phyloP scores from a whole-genome alignment of 2,113 vertebrate species.

The Channa argus region DNA sequence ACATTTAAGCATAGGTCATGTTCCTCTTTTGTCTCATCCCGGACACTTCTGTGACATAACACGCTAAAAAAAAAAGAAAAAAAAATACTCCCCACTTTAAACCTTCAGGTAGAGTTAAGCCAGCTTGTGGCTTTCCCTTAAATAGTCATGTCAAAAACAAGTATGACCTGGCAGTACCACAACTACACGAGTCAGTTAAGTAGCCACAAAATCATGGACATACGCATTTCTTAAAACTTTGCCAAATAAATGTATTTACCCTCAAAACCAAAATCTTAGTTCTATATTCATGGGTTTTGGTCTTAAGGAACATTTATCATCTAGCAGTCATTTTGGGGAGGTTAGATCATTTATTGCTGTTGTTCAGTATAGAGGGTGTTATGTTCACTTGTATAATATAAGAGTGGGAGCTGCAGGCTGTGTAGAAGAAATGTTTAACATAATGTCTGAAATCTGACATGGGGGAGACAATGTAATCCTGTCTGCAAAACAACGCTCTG shows the following conservation, averaged over 20 bases:
- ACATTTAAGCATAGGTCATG: slow-evolving; percentile 31
- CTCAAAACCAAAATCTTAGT: not conserved
- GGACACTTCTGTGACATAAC: slow-evolving; percentile 44
- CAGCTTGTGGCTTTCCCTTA: slow-evolving; percentile 22
- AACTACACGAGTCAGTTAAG: not conserved
- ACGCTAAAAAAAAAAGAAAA: not conserved
- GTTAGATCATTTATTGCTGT: slow-evolving; percentile 39
- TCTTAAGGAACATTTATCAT: slow-evolving; percentile 30
- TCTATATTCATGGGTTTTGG: slow-evolving; percentile 40
- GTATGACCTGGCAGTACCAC: not conserved
- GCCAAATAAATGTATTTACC: slow-evolving; percentile 18
- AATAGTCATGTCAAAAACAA: not conserved
- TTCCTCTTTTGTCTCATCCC: slow-evolving; percentile 19
- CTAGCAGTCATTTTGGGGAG: slow-evolving; percentile 40
- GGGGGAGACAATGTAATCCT: slow-evolving; percentile 73
- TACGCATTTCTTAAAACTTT: not conserved
- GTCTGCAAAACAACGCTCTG: slow-evolving; percentile 70
- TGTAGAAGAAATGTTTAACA: slow-evolving; percentile 53
- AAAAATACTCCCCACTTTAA: slow-evolving; percentile 3
- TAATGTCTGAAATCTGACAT: slow-evolving; percentile 69
- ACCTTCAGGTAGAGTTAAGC: slow-evolving; percentile 3
- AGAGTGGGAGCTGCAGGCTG: slow-evolving; percentile 32
- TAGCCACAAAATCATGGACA: slow-evolving; percentile 1
- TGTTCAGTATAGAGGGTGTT: not conserved
- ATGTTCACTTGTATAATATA: not conserved